Evolutionary conservation across 2,888 invertebrate genomes (phyloP), one percentile per base, ranked within the genome.

Genomic region (Agriopis marginaria): DNA sequence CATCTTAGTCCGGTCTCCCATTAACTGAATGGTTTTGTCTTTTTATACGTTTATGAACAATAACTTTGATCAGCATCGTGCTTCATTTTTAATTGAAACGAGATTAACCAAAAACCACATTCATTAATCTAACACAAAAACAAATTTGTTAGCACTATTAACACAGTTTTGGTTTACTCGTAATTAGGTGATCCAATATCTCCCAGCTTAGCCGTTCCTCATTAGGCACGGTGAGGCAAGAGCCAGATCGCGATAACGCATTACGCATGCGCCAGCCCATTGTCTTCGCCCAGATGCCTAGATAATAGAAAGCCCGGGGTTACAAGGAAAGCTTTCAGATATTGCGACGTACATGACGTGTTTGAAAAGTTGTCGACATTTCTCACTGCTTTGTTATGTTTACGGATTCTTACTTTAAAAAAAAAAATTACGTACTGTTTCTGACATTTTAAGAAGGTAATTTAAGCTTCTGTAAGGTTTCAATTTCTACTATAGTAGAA

Each of bases 221-320:
- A 93, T 93, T 93, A 93, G 89, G 91, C 88, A 88, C 83, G 85
- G 89, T 92, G 90, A 90, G 84, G 92, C 88, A 92, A 93, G 89
- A 90, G 66, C 56, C 58, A 60, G 91, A 93, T 93, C 84, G 77
- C 88, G 93, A 93, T 94, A 94, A 93, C 90, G 88, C 89, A 90
- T 90, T 92, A 92, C 93, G 93, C 93, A 93, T 92, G 90, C 92
- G 90, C 89, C 44, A 80, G 73, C 73, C 90, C 86, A 94, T 94
- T 94, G 93, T 94, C 89, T 92, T 88, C 85, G 88, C 87, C 86
- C 83, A 83, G 84, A 85, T 83, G 81, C 83, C 82, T 82, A 85
- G 86, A 84, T 85, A 81, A 73, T 71, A 74, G 70, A 72, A 71
- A 66, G 74, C 73, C 66, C 45, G 68, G 68, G 72, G 68, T 70